Evolutionary conservation across 1,140 invertebrate species (phyloP).

Genomic region (Drosophila parvula): DNA sequence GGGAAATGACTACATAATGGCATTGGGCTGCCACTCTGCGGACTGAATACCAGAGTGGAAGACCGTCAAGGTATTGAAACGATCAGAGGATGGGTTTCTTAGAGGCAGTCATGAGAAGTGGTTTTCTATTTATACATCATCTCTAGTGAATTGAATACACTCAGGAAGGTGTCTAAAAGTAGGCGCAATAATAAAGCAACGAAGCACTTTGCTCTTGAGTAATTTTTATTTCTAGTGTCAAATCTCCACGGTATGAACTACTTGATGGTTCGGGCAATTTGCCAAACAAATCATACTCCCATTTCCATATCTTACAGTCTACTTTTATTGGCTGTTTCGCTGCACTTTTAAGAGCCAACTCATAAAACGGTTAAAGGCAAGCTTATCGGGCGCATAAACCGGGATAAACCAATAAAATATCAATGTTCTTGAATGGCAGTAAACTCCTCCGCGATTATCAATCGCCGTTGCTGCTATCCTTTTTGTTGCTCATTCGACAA

Average conservation of each 20-base stretch:
- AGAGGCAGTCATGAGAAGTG: background rate
- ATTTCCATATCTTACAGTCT: background rate
- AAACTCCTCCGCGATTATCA: conserved; percentile 8
- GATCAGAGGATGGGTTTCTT: background rate
- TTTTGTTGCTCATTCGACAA: background rate
- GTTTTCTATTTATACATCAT: conserved; percentile 9
- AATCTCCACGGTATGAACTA: conserved; percentile 1
- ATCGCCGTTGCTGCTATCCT: background rate
- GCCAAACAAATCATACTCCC: conserved; percentile 17
- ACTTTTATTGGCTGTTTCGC: conserved; percentile 18
- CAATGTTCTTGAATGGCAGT: conserved; percentile 52
- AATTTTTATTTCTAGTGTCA: background rate
- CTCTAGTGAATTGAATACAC: conserved; percentile 3
- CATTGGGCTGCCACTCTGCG: conserved; percentile 22
- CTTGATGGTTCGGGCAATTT: conserved; percentile 10
- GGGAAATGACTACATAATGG: conserved; percentile 69
- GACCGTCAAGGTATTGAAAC: conserved; percentile 4
- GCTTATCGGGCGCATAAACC: conserved; percentile 57
- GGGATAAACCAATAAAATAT: conserved; percentile 75
- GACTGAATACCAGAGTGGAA: conserved; percentile 20
- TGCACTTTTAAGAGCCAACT: conserved; percentile 17
- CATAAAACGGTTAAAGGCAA: conserved; percentile 42
- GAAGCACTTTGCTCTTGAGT: background rate
- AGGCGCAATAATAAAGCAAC: background rate
- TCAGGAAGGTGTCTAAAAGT: background rate